These are phyloP conservation scores for Pyrocephalus nanus DNA, from an alignment of 2,797 vertebrate species.

Conservation along the genomic window DNA sequence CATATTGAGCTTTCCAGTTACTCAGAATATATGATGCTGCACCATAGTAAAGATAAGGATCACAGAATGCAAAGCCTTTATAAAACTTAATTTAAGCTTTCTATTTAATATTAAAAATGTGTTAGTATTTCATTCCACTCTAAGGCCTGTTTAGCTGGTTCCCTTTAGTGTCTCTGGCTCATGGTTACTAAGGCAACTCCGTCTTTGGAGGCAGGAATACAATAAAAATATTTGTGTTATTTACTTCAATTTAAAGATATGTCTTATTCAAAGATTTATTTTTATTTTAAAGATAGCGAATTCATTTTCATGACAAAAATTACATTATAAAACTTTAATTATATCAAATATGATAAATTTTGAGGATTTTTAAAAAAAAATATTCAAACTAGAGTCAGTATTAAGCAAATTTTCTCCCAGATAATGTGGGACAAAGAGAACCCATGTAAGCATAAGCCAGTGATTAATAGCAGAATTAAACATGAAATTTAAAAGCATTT, in stretches of 20 bases:
- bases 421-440: neutral
- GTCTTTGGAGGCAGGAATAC: neutral
- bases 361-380: neutral
- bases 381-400: neutral
- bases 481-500: neutral
- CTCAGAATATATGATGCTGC: neutral
- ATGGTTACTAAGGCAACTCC: slow-evolving; percentile 29
- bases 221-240: neutral
- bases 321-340: neutral
- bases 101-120: neutral
- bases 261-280: neutral
- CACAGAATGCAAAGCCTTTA: neutral
- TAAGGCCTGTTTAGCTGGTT: neutral
- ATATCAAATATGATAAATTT: neutral
- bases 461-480: neutral
- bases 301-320: neutral
- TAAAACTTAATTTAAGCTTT: neutral
- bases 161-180: neutral
- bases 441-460: neutral
- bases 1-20: neutral
- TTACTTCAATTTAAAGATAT: neutral
- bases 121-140: neutral
- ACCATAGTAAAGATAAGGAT: neutral
- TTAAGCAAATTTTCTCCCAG: neutral
- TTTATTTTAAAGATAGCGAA: neutral